These are phyloP conservation scores for Pachyuromys duprasi DNA, from an alignment of 2,797 vertebrate species.

Conservation along the genomic window DNA sequence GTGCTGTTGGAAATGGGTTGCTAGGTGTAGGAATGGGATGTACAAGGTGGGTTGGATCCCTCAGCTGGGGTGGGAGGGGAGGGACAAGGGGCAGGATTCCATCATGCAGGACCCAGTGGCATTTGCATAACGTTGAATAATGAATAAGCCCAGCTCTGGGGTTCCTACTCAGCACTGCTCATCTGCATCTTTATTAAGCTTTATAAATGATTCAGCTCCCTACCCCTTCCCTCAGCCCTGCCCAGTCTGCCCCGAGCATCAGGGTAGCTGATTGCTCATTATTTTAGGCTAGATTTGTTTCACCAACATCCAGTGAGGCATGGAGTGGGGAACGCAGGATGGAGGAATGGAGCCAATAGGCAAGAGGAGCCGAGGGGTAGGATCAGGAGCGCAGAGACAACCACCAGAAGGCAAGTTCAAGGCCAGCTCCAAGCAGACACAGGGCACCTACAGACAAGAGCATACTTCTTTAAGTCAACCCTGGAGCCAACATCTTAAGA, in stretches of 20 bases:
- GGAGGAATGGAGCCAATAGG: neutral
- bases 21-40: neutral
- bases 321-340: slow-evolving; percentile 60
- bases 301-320: slow-evolving; percentile 78
- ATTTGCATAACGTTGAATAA: slow-evolving; percentile 89
- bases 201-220: slow-evolving; percentile 87
- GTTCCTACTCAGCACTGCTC: slow-evolving; percentile 81
- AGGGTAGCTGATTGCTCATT: slow-evolving; percentile 79
- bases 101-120: slow-evolving; percentile 68
- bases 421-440: neutral
- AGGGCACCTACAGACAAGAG: neutral
- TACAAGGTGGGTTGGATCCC: neutral
- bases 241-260: slow-evolving; percentile 78
- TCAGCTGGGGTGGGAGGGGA: neutral
- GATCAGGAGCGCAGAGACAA: neutral
- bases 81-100: slow-evolving; percentile 63
- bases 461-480: neutral
- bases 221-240: slow-evolving; percentile 71
- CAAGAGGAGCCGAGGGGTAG: neutral
- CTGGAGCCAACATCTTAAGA: slow-evolving; percentile 5
- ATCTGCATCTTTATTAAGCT: slow-evolving; percentile 90
- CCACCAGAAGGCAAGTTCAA: neutral
- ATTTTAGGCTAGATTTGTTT: slow-evolving; percentile 81
- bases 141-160: slow-evolving; percentile 85
- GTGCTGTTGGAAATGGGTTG: neutral